Evolutionary conservation across 1,140 invertebrate genomes (phyloP), one percentile per base, ranked within the genome.

Genomic region (Leguminivora glycinivorella): DNA sequence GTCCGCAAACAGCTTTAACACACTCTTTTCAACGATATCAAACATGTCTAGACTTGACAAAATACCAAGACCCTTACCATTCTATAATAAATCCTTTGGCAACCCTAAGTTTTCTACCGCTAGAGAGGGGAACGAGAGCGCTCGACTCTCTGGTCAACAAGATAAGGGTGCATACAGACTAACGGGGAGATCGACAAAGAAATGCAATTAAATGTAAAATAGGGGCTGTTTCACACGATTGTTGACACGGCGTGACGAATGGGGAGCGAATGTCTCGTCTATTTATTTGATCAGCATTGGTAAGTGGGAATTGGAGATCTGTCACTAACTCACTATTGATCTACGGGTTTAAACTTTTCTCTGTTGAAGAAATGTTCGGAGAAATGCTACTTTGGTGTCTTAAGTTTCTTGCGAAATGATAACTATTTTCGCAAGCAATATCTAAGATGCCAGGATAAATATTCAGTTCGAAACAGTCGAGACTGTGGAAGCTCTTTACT

Each of bases 161-260:
- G 77, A 85, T 87, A 89, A 89, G 89, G 87, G 85, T 86, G 87
- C 87, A 88, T 91, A 75, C 84, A 91, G 87, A 91, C 89, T 89
- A 90, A 85, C 83, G 75, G 85, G 83, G 83, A 84, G 83, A 87
- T 89, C 79, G 83, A 91, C 89, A 91, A 91, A 91, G 88, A 89
- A 91, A 91, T 91, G 88, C 88, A 91, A 91, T 91, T 91, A 91
- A 91, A 91, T 91, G 87, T 91, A 91, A 89, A 91, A 89, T 89
- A 89, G 86, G 89, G 89, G 79, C 77, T 82, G 79, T 82, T 89
- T 88, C 87, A 89, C 89, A 89, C 88, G 84, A 85, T 72, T 88
- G 88, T 89, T 89, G 87, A 88, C 86, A 81, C 71, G 81, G 67
- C 78, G 85, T 89, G 85, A 86, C 87, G 84, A 89, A 91, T 88